A percentile compares a stretch with the other conserved stretches of the same genome.
These are phyloP conservation scores for Calephelis nemesis DNA, from an alignment of 1,140 invertebrate genomes.

Conservation along the genomic window DNA sequence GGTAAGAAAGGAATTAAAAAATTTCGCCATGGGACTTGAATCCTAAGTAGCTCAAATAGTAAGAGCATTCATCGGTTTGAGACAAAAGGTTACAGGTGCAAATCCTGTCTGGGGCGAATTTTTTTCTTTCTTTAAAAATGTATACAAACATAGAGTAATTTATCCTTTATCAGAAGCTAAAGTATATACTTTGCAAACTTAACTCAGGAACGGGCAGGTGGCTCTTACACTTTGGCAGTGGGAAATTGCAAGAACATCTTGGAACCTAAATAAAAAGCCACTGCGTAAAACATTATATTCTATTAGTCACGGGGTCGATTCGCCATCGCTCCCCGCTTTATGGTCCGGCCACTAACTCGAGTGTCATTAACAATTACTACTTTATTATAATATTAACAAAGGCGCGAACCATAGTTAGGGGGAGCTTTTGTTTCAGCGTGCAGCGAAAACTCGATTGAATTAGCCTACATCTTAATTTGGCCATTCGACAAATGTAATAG, in stretches of 20 bases:
- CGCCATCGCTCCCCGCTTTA: conserved; percentile 55
- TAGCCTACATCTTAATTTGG: conserved; percentile 8
- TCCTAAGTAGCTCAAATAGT: too few relatives aligned
- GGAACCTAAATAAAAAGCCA: neutral
- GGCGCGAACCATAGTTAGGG: conserved; percentile 49
- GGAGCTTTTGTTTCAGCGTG: conserved; percentile 64
- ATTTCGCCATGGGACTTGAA: too few relatives aligned
- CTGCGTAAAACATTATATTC: conserved; percentile 16
- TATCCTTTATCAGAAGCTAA: too few relatives aligned
- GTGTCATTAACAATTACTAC: conserved; percentile 66
- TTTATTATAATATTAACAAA: conserved; percentile 71
- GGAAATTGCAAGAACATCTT: neutral
- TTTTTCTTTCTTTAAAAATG: too few relatives aligned
- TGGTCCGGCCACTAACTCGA: conserved; percentile 52
- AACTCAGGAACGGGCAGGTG: too few relatives aligned
- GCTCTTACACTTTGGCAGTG: too few relatives aligned
- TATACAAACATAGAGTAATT: too few relatives aligned
- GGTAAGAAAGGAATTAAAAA: too few relatives aligned
- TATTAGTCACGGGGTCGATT: conserved; percentile 41
- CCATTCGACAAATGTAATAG: conserved; percentile 20
- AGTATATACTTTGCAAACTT: too few relatives aligned
- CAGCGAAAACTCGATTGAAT: conserved; percentile 34
- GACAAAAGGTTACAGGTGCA: too few relatives aligned
- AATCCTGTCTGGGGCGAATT: too few relatives aligned
- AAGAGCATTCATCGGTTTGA: too few relatives aligned